A percentile compares a stretch with the other conserved stretches of the same genome.
These are phyloP conservation scores for Solea senegalensis DNA, from an alignment of 2,113 vertebrate species.

Conservation along the genomic window DNA sequence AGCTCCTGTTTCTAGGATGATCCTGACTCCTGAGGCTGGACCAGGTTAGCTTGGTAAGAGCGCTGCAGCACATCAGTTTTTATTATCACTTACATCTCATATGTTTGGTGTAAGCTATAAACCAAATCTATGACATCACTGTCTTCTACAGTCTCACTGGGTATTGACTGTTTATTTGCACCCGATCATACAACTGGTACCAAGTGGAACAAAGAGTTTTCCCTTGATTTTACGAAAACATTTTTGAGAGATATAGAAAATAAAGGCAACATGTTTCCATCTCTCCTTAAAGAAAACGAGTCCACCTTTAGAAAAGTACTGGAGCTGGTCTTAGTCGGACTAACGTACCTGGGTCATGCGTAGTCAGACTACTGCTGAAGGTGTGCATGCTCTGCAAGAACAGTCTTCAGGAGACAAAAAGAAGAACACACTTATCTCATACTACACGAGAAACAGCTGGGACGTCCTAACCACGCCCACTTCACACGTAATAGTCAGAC, in stretches of 20 bases:
- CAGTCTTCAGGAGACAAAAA: too few relatives aligned
- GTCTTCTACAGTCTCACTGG: constrained; percentile 42
- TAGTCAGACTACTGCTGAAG: too few relatives aligned
- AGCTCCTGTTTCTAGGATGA: constrained; percentile 67
- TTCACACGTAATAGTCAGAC: too few relatives aligned
- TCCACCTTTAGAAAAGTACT: constrained; percentile 55
- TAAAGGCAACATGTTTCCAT: constrained; percentile 37
- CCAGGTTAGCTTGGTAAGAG: constrained; percentile 36
- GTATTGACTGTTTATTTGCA: constrained; percentile 19
- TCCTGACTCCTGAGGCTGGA: constrained; percentile 47
- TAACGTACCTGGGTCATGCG: too few relatives aligned
- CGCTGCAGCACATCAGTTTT: constrained; percentile 54
- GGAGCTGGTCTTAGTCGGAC: too few relatives aligned
- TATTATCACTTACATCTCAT: constrained; percentile 37
- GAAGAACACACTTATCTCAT: too few relatives aligned
- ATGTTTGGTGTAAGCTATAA: constrained; percentile 12
- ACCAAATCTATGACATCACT: constrained; percentile 9
- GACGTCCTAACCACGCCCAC: too few relatives aligned
- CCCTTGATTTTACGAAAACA: constrained; percentile 40
- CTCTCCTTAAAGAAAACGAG: constrained; percentile 57
- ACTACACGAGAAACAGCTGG: too few relatives aligned
- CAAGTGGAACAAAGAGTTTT: constrained; percentile 63
- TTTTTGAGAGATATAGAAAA: constrained; percentile 44
- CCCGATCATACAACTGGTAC: constrained; percentile 29
- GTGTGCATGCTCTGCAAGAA: too few relatives aligned